phyloP scores from a whole-genome alignment of 1,140 invertebrate species.

The Gonatopus flavifemur region DNA sequence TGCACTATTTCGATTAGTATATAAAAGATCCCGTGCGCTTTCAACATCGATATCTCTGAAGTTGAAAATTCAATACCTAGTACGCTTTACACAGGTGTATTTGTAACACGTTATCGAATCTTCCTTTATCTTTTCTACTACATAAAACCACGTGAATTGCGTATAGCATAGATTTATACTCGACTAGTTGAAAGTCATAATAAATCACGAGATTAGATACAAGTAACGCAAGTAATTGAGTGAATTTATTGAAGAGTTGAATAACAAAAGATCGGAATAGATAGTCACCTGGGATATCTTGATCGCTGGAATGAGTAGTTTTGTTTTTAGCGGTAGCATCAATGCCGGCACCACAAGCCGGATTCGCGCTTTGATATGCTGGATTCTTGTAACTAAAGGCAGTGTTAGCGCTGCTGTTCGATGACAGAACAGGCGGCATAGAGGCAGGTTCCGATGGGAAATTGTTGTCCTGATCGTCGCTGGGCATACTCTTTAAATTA shows the following conservation, averaged over 20 bases:
- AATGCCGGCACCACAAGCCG: conserved; percentile 48
- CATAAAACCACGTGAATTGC: too few species aligned
- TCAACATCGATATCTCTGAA: too few species aligned
- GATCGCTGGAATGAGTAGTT: conserved; percentile 49
- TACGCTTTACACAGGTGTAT: too few species aligned
- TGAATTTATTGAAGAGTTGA: background rate
- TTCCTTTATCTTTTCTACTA: too few species aligned
- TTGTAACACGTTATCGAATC: too few species aligned
- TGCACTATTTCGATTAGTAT: too few species aligned
- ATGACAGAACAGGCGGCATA: conserved; percentile 59
- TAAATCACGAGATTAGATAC: too few species aligned
- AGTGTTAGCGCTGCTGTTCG: conserved; percentile 46
- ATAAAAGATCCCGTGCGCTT: too few species aligned
- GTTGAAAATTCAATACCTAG: too few species aligned
- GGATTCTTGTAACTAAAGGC: conserved; percentile 72
- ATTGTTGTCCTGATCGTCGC: conserved; percentile 47
- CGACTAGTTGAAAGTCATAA: too few species aligned
- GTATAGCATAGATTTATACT: too few species aligned
- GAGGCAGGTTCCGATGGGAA: conserved; percentile 58
- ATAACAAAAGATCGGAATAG: background rate
- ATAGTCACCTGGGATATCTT: conserved; percentile 52
- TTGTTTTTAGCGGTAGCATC: conserved; percentile 41
- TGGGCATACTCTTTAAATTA: conserved; percentile 16
- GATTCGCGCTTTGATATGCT: conserved; percentile 73
- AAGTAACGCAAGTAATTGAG: too few species aligned